Evolutionary conservation across 2,888 invertebrate genomes (phyloP).

Genomic region (Aquatica leii): DNA sequence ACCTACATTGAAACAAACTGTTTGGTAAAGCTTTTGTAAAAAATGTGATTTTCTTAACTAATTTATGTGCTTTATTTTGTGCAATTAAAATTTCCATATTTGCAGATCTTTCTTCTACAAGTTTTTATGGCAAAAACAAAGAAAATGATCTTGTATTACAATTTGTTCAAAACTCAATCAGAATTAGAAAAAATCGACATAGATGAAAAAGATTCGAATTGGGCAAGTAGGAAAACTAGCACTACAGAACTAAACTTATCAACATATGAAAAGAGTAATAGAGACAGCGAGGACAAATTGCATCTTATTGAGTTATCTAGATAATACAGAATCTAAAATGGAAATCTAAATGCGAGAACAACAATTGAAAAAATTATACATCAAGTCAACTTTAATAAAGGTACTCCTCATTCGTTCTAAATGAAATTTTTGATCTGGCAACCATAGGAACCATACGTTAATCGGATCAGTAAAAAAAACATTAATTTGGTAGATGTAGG

Average conservation of each 20-base stretch:
- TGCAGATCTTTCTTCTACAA: not conserved
- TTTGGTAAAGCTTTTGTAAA: not conserved
- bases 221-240: not conserved
- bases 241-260: not conserved
- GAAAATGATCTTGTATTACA: not conserved
- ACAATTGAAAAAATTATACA: not conserved
- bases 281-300: not conserved
- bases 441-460: not conserved
- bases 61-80: not conserved
- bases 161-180: not conserved
- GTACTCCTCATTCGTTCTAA: not conserved
- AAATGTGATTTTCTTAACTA: not conserved
- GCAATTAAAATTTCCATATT: not conserved
- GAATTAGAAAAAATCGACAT: not conserved
- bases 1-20: not conserved
- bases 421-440: not conserved
- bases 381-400: not conserved
- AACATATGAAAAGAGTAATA: not conserved
- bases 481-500: not conserved
- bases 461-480: not conserved
- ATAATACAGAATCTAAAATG: not conserved
- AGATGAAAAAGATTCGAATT: not conserved
- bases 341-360: not conserved
- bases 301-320: not conserved
- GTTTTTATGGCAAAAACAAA: not conserved